Evolutionary conservation across 2,888 invertebrate species (phyloP), one percentile per base, ranked within the genome.

Genomic region (Ophonus ardosiacus): DNA sequence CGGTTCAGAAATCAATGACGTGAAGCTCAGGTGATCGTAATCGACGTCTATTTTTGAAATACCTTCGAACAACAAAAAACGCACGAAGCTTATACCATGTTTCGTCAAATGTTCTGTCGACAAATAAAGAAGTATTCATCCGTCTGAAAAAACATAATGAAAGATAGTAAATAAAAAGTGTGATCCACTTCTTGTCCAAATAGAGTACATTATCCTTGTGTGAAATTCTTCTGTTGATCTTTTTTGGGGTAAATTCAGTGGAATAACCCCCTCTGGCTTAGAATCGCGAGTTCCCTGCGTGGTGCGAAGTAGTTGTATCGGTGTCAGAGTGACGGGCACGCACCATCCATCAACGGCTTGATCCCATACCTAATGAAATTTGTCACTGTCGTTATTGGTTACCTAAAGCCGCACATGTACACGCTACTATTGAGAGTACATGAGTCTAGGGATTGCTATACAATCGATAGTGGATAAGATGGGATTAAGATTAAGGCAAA

Each of bases 371-470:
- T 80, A 80, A 80, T 80, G 61, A 61, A 80, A 80, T 80, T 80
- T 80, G 80, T 80, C 80, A 80, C 80, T 80, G 80, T 80, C 80
- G 40, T 80, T 80, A 80, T 61, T 61, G 80, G 63, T 80, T 80
- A 38, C 61, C 38, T 80, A 61, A 80, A 78, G 56, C 74, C 74
- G 15, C 78, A 57, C 57, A 78, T 57, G 78, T 57, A 51, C 43
- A 5, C 13, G 43, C 13, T 13, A 13, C 31, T 31, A 31, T 31
- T 31, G 31, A 31, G 10, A 51, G 31, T n/a, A 78, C 74, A 74
- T 4, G 68, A n/a, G 68, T 15, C 31, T n/a, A 68, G 68, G 38
- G 68, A 17, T 59, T 59, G 15, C 59, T 10, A 51, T 51, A 51
- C 43, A 51, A 51, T 51, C 43, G 43, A 51, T 51, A 51, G 3